Base-by-base conservation (phyloP, 1,140 invertebrate species). In the Panulirus ornatus region DNA sequence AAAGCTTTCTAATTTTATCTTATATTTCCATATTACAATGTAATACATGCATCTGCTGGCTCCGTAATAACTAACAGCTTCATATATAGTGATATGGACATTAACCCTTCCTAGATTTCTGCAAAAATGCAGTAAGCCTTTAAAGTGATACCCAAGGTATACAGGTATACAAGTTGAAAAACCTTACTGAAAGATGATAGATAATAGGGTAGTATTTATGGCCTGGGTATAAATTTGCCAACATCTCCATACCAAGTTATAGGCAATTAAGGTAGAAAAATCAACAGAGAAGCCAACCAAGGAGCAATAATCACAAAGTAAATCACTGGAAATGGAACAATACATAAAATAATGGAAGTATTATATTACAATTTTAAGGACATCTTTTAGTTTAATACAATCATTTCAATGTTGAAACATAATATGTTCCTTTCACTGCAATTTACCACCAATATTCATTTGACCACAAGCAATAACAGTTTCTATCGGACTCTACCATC, bases 271-370 rank as follows among this genome's bases (percentile, higher is more conserved):
- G 66, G 70, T 84, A 73, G 70, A 42, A 73, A 70, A 70, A n/a
- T 84, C 51, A 73, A 47, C 83, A 47, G 63, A 84, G 82, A 86
- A 86, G 84, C 84, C 84, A 86, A 86, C 73, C 84, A 54, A 76
- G 84, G 84, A 86, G 84, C 84, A 82, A 82, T 51, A 76, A 86
- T 86, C 84, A 86, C 84, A 86, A 63, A n/a, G 58, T 54, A 58
- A 54, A 54, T 58, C 70, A 51, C 58, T 30, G 58, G 58, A 66
- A 66, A 66, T 66, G n/a, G 58, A 66, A 66, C 11, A 58, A 58
- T 19, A 58, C 22, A 58, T 58, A 58, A 19, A n/a, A 47, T 47
- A 66, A n/a, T n/a, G n/a, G n/a, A 66, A 66, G 9, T 66, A 66
- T 66, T 11, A 27, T 66, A 27, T 30, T 30, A 34, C n/a, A 66